Base-by-base conservation (phyloP, 2,888 invertebrate genomes). In the Cecidostiba fungosa region DNA sequence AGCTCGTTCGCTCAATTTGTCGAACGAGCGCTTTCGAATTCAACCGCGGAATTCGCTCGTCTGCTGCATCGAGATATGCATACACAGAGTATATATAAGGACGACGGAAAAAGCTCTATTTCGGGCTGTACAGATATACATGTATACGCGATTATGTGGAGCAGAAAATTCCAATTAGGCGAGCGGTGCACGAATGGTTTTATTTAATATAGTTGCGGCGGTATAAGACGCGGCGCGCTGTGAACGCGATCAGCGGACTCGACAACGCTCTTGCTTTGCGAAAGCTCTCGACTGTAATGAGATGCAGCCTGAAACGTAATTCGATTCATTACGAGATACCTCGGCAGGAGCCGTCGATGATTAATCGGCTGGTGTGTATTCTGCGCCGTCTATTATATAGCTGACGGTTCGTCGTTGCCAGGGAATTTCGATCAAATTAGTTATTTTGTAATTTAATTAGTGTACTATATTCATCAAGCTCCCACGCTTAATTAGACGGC, bases 1-100 rank as follows among this genome's bases (percentile, higher is more conserved):
- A 82, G 81, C 43, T 73, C 47, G 43, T 50, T 54, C 39, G 80
- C 80, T 72, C 73, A 73, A 73, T 80, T 80, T 62, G 26, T 59
- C 26, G n/a, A 16, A 80, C 43, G 54, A 54, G 59, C 81, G 10
- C 66, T 26, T 66, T 12, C 29, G 26, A 12, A 66, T 4, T 26
- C 26, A 12, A 26, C 10, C 29, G 66, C 14, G 66, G 62, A 62
- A 62, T 62, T 23, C 12, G 8, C 23, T n/a, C 1, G 12, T 62
- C 3, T 43, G 2, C 12, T 10, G 10, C 43, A 43, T 43, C 43
- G 43, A 1, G 5, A 39, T 39, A 39, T 10, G 39, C 8, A 1
- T 39, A 39, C 2, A 39, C 10, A 39, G 0, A 39, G 10, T 8
- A 10, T 43, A 12, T 12, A 10, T 12, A 43, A 43, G 1, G 43